These are phyloP conservation scores for Anthophora plumipes DNA, from an alignment of 2,888 invertebrate genomes.

Conservation along the genomic window DNA sequence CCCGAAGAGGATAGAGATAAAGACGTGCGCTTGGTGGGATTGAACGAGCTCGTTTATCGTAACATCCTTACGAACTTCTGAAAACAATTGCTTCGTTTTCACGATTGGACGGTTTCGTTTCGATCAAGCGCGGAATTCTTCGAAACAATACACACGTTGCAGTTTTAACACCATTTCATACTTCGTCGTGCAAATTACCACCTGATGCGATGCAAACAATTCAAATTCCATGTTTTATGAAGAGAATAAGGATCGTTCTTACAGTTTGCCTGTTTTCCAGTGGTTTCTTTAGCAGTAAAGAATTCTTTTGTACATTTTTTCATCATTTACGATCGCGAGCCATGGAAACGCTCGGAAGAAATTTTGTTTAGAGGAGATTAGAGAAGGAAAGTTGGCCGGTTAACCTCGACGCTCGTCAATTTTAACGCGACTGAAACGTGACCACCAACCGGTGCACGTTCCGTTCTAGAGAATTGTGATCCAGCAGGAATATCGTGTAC, in stretches of 20 bases:
- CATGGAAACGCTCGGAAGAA: background rate
- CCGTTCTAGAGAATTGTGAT: constrained; percentile 28
- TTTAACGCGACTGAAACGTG: constrained; percentile 30
- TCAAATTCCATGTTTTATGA: too few relatives aligned
- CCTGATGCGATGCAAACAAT: too few relatives aligned
- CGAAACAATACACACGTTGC: too few relatives aligned
- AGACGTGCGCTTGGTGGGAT: too few relatives aligned
- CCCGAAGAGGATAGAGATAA: too few relatives aligned
- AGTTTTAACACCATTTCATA: too few relatives aligned
- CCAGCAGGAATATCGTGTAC: constrained; percentile 29
- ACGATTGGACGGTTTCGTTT: background rate
- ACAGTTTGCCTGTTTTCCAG: too few relatives aligned
- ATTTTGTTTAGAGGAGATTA: background rate
- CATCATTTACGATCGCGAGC: constrained; percentile 20
- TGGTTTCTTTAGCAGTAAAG: too few relatives aligned
- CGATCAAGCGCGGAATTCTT: too few relatives aligned
- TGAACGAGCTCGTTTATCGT: background rate
- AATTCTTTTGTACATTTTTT: too few relatives aligned
- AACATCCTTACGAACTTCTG: background rate
- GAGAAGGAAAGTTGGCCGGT: background rate
- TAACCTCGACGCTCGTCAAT: constrained; percentile 12
- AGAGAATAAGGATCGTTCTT: too few relatives aligned
- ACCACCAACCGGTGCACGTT: constrained; percentile 17
- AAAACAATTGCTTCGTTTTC: background rate
- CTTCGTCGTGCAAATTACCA: too few relatives aligned